Evolutionary conservation across 2,888 invertebrate species (phyloP).

Genomic region (Pristionchus entomophagus): DNA sequence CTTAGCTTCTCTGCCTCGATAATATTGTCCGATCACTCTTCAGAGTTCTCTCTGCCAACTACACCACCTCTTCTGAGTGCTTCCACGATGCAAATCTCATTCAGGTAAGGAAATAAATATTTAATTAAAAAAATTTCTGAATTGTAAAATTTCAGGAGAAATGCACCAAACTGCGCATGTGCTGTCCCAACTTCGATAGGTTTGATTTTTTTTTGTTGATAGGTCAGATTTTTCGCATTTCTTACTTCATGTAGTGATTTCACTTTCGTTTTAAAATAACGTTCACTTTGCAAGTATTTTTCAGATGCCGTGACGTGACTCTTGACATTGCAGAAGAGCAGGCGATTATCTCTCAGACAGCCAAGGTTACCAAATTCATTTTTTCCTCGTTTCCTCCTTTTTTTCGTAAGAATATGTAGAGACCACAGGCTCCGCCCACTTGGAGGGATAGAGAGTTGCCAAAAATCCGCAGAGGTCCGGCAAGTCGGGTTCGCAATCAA

Average conservation of each 20-base stretch:
- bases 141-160: conserved; percentile 64
- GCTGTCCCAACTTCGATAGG: conserved; percentile 66
- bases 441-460: no score
- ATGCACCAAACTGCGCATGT: conserved; percentile 60
- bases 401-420: no score
- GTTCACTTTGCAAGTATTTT: conserved; percentile 5
- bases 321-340: conserved; percentile 60
- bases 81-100: conserved; percentile 63
- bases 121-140: background rate
- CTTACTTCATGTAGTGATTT: no score
- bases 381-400: no score
- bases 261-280: no score
- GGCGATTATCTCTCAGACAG: conserved; percentile 61
- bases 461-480: no score
- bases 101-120: conserved; percentile 53
- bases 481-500: no score
- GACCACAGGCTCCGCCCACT: no score
- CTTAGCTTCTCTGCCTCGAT: no score
- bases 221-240: no score
- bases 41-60: conserved; percentile 46
- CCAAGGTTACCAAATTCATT: conserved; percentile 45
- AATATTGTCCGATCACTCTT: background rate
- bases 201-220: background rate
- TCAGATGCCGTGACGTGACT: conserved; percentile 63
- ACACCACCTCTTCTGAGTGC: conserved; percentile 42